These are phyloP conservation scores for Ochotona princeps DNA, from an alignment of 2,113 vertebrate species.

Conservation along the genomic window DNA sequence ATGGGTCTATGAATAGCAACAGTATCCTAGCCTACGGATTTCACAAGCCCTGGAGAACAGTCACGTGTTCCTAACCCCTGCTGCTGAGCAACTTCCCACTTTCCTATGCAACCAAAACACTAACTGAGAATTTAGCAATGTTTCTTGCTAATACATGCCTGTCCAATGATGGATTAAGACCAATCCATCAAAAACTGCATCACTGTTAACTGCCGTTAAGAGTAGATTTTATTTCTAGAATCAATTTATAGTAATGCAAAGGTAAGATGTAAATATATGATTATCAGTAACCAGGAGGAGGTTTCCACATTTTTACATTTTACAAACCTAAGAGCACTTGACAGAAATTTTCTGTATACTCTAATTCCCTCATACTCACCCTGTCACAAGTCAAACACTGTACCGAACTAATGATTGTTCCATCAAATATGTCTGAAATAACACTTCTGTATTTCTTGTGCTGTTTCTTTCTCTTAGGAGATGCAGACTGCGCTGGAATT, in stretches of 20 bases:
- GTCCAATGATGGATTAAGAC: background rate
- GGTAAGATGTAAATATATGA: background rate
- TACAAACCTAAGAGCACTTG: background rate
- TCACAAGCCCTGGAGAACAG: conserved; percentile 45
- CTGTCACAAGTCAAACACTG: conserved; percentile 98
- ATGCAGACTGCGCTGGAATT: conserved; percentile 85
- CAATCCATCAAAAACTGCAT: background rate
- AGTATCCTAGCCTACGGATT: conserved; percentile 24
- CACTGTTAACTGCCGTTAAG: conserved; percentile 4
- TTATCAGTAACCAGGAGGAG: background rate
- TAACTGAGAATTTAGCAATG: conserved; percentile 14
- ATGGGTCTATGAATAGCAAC: background rate
- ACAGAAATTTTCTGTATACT: background rate
- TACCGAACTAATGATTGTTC: conserved; percentile 97
- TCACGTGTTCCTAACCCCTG: background rate
- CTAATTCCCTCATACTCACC: conserved; percentile 87
- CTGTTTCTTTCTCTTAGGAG: conserved; percentile 92
- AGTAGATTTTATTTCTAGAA: conserved; percentile 23
- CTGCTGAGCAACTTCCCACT: conserved; percentile 45
- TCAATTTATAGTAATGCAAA: conserved; percentile 14
- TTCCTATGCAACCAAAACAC: conserved; percentile 25
- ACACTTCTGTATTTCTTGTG: conserved; percentile 96
- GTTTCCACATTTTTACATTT: background rate
- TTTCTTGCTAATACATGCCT: background rate
- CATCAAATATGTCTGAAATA: conserved; percentile 98